Evolutionary conservation across 2,888 invertebrate species (phyloP), one percentile per base, ranked within the genome.

Genomic region (Cepaea hortensis): DNA sequence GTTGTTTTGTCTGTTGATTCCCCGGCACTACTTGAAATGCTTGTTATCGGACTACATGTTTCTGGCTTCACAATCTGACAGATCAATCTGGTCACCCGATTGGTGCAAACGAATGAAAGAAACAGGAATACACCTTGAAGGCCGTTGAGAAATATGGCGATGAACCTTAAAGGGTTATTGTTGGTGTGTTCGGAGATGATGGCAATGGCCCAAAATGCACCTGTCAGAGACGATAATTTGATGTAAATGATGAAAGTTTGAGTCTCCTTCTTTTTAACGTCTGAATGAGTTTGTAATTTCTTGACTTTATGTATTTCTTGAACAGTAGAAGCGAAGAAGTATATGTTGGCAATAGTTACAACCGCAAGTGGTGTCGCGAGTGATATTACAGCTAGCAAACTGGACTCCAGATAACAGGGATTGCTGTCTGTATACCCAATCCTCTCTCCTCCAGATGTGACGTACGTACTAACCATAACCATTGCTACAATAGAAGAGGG

Each of bases 141-240:
- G 2, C 87, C 84, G 48, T 87, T 87, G 18, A 87, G 6, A 15
- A 80, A 55, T 55, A 87, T 80, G 61, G 87, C 46, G 13, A 84
- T 46, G 65, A 79, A 79, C 23, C 79, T 68, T 20, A 87, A 65
- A 2, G 84, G 84, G 20, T 87, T 73, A 65, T 73, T 84, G 61
- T 77, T 84, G 5, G 48, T 4, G 7, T 65, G 61, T 61, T 87
- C 87, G 7, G 84, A 70, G 46, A 87, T 7, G 20, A 87, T 73
- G 3, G 83, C 50, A 4, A 87, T 20, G 6, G 48, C 6, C 87
- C 87, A 87, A 73, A 87, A 87, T 0, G 55, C 62, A 3, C 87
- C 87, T 2, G 87, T 87, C 79, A 87, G 46, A 5, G 87, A 61
- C 3, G 87, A 87, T 11, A 87, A 70, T 46, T 87, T 87, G 62